phyloP scores from a whole-genome alignment of 2,888 invertebrate genomes.

The Agonopterix heracliana region DNA sequence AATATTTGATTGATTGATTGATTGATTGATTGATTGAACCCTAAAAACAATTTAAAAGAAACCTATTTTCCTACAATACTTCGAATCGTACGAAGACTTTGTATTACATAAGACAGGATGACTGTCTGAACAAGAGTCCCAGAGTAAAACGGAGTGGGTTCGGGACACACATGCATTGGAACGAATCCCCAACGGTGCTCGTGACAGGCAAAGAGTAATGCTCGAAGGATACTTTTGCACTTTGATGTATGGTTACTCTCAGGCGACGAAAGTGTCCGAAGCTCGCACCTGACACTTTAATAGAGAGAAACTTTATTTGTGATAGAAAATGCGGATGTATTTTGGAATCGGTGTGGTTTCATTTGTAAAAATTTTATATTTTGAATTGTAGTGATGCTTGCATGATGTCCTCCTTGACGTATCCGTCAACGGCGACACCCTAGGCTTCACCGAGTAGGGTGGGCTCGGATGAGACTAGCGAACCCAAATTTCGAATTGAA shows the following conservation, averaged over 20 bases:
- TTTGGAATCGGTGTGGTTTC: background rate
- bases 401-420: no score
- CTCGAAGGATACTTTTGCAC: conserved; percentile 47
- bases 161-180: conserved; percentile 4
- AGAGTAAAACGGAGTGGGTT: conserved; percentile 16
- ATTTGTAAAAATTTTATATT: no score
- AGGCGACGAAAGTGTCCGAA: conserved; percentile 24
- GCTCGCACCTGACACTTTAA: conserved; percentile 14
- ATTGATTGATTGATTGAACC: no score
- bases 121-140: conserved; percentile 9
- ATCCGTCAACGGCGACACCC: no score
- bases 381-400: no score
- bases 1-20: no score
- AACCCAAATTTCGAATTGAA: no score
- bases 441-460: no score
- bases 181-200: conserved; percentile 30
- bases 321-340: background rate
- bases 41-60: no score
- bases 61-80: no score
- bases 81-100: background rate
- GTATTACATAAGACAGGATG: background rate
- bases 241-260: conserved; percentile 49
- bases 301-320: conserved; percentile 1
- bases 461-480: no score
- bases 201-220: conserved; percentile 49